Evolutionary conservation across 2,797 vertebrate species (phyloP).

Genomic region (Coregonus ussuriensis): DNA sequence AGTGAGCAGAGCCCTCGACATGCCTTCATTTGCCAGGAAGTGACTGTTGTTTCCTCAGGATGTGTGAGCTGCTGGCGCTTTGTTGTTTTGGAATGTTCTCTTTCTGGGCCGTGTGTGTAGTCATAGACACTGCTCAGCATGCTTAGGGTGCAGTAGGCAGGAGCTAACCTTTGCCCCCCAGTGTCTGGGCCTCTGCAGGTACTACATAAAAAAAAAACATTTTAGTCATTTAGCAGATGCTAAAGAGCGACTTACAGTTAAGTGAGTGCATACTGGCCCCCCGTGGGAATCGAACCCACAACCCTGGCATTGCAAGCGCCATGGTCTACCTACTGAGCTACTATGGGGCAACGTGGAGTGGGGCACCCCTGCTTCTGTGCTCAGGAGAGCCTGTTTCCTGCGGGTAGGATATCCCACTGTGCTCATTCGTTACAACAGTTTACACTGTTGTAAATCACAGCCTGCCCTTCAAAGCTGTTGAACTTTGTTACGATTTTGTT

Average conservation of each 20-base stretch:
- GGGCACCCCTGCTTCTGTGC: slow-evolving; percentile 15
- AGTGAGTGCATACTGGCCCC: too few relatives aligned
- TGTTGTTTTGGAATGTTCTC: slow-evolving; percentile 73
- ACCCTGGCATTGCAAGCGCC: too few relatives aligned
- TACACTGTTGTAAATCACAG: slow-evolving; percentile 28
- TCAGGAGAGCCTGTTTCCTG: slow-evolving; percentile 35
- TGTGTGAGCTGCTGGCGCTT: slow-evolving; percentile 57
- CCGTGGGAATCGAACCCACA: too few relatives aligned
- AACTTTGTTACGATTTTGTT: neutral
- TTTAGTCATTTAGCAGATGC: too few relatives aligned
- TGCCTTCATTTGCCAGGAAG: slow-evolving; percentile 77
- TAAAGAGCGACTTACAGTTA: too few relatives aligned
- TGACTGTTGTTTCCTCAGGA: slow-evolving; percentile 82
- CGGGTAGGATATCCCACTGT: neutral
- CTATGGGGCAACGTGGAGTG: neutral
- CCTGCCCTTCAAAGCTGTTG: neutral
- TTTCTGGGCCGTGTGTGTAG: slow-evolving; percentile 9
- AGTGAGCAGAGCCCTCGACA: slow-evolving; percentile 52
- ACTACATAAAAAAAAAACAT: too few relatives aligned
- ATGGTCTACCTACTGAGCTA: too few relatives aligned
- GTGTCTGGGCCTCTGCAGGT: slow-evolving; percentile 22
- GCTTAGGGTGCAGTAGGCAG: slow-evolving; percentile 26
- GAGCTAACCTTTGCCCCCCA: slow-evolving; percentile 43
- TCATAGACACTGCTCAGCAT: neutral
- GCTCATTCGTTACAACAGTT: slow-evolving; percentile 11